Conservation (phyloP, 2,797 vertebrate species). For the Alcedo atthis region DNA sequence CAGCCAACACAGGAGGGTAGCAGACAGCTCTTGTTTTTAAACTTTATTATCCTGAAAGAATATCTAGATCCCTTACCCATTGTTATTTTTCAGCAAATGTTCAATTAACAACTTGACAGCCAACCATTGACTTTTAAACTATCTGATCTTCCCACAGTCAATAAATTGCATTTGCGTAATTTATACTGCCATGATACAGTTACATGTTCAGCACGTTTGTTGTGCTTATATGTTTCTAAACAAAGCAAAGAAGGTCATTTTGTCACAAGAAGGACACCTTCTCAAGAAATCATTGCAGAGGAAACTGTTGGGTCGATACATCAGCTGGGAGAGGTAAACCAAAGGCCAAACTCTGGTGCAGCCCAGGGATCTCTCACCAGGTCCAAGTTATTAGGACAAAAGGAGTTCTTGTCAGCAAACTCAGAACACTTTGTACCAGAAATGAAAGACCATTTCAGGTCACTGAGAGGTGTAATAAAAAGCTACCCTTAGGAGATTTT, state of each 20-base stretch:
- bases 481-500: background rate
- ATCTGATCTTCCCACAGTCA: background rate
- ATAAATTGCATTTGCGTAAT: background rate
- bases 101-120: conserved; percentile 27
- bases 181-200: background rate
- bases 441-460: background rate
- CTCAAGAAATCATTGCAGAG: background rate
- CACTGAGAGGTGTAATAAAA: background rate
- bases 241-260: background rate
- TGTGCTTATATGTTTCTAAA: background rate
- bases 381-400: background rate
- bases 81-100: conserved; percentile 14
- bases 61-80: background rate
- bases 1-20: background rate
- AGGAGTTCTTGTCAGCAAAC: background rate
- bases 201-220: background rate
- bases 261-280: background rate
- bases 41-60: conserved; percentile 7
- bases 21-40: conserved; percentile 17
- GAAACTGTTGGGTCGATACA: background rate
- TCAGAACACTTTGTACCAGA: background rate
- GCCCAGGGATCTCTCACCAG: background rate
- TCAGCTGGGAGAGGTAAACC: background rate
- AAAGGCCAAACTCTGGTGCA: background rate
- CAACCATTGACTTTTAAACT: background rate